Conservation (phyloP, 2,888 invertebrate species). For the Tupiocoris notatus region DNA sequence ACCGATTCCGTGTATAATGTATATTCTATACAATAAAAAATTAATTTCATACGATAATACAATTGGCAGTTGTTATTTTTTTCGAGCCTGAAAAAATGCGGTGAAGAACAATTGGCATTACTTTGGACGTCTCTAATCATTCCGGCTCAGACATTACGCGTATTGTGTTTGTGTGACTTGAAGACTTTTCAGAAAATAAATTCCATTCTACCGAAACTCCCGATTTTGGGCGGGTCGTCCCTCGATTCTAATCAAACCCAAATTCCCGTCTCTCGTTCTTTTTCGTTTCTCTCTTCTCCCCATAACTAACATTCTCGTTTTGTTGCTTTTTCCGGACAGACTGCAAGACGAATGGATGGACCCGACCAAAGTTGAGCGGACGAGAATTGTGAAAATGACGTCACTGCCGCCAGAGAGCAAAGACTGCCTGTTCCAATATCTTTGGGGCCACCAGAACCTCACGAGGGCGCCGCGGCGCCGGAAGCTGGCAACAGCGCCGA, state of each 20-base stretch:
- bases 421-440: slow-evolving; percentile 44
- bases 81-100: no score
- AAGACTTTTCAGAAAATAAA: neutral
- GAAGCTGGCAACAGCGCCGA: neutral
- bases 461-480: slow-evolving; percentile 27
- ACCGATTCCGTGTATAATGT: no score
- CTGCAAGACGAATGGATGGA: slow-evolving; percentile 84
- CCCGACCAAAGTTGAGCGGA: slow-evolving; percentile 58
- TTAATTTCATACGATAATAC: no score
- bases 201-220: no score
- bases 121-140: neutral
- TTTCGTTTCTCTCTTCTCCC: neutral
- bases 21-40: no score
- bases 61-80: no score
- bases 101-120: neutral
- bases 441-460: slow-evolving; percentile 43
- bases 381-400: slow-evolving; percentile 54
- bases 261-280: neutral
- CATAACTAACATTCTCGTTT: slow-evolving; percentile 41
- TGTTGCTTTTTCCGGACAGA: slow-evolving; percentile 57
- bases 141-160: neutral
- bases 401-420: slow-evolving; percentile 44
- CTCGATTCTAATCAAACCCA: no score
- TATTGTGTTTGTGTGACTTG: neutral
- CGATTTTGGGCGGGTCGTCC: no score